Conservation (phyloP, 2,113 vertebrate species). For the Eupsittula cactorum region DNA sequence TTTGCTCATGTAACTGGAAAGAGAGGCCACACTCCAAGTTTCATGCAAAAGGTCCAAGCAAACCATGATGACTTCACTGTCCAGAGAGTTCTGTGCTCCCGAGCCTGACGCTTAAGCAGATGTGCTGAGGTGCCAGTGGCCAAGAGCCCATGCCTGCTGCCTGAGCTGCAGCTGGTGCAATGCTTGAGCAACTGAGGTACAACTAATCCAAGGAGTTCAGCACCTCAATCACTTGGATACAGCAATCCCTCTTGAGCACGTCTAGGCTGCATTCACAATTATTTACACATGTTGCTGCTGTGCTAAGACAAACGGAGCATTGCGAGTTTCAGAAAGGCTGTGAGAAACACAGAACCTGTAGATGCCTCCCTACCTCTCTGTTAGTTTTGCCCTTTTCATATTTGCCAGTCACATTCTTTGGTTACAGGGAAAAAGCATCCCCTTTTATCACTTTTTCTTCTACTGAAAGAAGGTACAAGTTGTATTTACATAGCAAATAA, state of each 20-base stretch:
- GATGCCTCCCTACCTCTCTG: not conserved
- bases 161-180: not conserved
- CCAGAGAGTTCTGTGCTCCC: fast-evolving
- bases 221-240: not conserved
- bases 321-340: not conserved
- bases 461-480: not conserved
- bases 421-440: not conserved
- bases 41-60: not conserved
- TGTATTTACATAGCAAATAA: slow-evolving; percentile 5
- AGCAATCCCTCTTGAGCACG: not conserved
- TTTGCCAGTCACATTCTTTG: not conserved
- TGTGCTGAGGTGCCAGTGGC: fast-evolving
- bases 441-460: not conserved
- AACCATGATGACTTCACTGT: not conserved
- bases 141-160: not conserved
- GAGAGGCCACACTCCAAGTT: not conserved
- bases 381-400: not conserved
- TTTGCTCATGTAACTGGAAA: not conserved
- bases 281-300: fast-evolving
- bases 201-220: not conserved
- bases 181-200: not conserved
- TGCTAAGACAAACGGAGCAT: fast-evolving
- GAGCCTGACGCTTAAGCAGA: not conserved
- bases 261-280: not conserved
- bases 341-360: not conserved